Base-by-base conservation (phyloP, 2,888 invertebrate genomes). In the Luffia ferchaultella region DNA sequence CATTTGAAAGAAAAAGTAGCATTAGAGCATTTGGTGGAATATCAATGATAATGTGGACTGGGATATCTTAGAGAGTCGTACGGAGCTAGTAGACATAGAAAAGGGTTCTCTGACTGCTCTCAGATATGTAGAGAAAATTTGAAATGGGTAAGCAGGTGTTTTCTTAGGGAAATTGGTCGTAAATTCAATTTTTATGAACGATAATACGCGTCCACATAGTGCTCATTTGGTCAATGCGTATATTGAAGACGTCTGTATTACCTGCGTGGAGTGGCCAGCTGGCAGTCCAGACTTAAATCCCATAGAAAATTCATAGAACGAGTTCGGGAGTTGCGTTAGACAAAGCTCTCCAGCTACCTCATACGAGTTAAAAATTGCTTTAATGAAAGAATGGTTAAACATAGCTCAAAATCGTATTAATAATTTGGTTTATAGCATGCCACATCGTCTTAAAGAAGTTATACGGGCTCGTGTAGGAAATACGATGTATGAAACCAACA, bases 241-340 rank as follows among this genome's bases (percentile, higher is more conserved):
- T 54, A 55, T 58, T 43, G 45, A 57, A 53, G 56, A 57, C 42
- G 56, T 60, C 42, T 52, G 49, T 53, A 56, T 58, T 45, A 53
- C 19, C 18, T 45, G 45, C 51, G 57, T 60, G 50, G 51, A 54
- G 52, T 57, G 55, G 54, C 57, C 58, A 54, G 58, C 56, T 43
- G 50, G 55, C 54, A 60, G 55, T 52, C 56, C 58, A 42, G n/a
- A n/a, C 55, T 55, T 52, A 48, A 60, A 57, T 53, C 55, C 56
- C 41, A 60, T 58, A 45, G 57, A 59, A 57, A 55, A 58, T 55
- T 52, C 55, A 43, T 61, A 53, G 52, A 55, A 58, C 52, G 56
- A 55, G 51, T 55, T 57, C 7, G 52, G 56, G 50, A 46, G 56
- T 51, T 54, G 55, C 47, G 58, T 60, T 48, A 52, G 53, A 53